Evolutionary conservation across 2,888 invertebrate genomes (phyloP), one percentile per base, ranked within the genome.

Genomic region (Drosophila trichaetosa): DNA sequence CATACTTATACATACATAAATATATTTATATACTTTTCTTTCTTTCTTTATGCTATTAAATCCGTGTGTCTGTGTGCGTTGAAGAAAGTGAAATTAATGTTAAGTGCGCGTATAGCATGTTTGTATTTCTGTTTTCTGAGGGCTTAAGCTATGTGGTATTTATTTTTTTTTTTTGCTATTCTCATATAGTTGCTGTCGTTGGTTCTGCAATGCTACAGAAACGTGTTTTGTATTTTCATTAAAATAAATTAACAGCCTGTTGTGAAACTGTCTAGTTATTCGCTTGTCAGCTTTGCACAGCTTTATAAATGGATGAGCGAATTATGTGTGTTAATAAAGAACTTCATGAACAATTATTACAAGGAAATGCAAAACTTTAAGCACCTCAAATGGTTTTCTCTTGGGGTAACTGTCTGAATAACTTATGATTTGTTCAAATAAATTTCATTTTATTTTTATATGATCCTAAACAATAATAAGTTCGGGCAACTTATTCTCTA

Each of bases 41-140:
- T 46, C 36, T 59, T 36, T 48, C 18, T 42, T 27, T 18, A 5
- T 60, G 61, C 64, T 62, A 63, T 69, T 75, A 59, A 70, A 68
- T 64, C 27, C 56, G 33, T 34, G 58, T 36, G 59, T 49, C 48
- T 42, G 54, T 73, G 68, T 73, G 58, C 61, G 72, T 70, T 54
- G 60, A 84, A 80, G 87, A 89, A 90, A 90, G 90, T 89, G 89
- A 90, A 89, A 90, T 89, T 89, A 83, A 88, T 82, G 81, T 82
- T 81, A 79, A 82, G 80, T 80, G 83, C 77, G 77, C 82, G 76
- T 78, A 77, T 74, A 76, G 77, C 74, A 80, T 72, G 69, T 67
- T 69, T 60, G 46, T 53, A 51, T 56, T 7, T 65, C 33, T 67
- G 75, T 79, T 70, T 79, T 67, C 69, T 59, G 52, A 80, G 68